Evolutionary conservation across 2,797 vertebrate species (phyloP), one percentile per base, ranked within the genome.

Genomic region (Ceyx erithaca): DNA sequence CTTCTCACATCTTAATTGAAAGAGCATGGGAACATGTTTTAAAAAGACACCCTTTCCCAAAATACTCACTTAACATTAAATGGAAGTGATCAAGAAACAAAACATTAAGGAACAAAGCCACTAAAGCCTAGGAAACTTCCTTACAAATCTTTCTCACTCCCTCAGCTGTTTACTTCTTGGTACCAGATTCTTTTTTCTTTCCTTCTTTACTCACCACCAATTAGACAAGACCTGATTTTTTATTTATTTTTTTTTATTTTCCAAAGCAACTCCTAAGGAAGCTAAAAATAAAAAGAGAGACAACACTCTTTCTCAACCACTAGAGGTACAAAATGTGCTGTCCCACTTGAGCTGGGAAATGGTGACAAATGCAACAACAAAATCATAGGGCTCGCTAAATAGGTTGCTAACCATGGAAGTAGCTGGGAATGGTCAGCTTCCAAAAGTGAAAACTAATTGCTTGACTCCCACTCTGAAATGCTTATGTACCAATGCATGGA

Each of bases 281-380:
- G 22, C 12, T 25, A 93, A 75, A 89, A 85, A 41, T 31, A 62
- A 51, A 25, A 61, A 28, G 33, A 89, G 17, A 71, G 59, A 83
- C 69, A 73, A 67, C 18, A 54, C 23, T 40, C 55, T 62, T 75
- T 87, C 55, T 89, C 54, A 86, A 37, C 30, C 23, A 35, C 21
- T 35, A 59, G 58, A 72, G 43, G 77, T 88, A 93, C 48, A 88
- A 90, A 91, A 88, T 76, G 67, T 88, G 73, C 80, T 63, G 12
- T 37, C 37, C 37, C 37, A 37, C 37, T 37, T 37, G 37, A 37
- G 37, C 12, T 37, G 12, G 37, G 11, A 37, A 37, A 37, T 37
- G 37, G 37, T 37, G 37, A 37, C 37, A 37, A 37, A 37, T 37
- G 37, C 37, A 37, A 37, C 37, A 37, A 37, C 37, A 37, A 37